Evolutionary conservation across 2,113 vertebrate genomes (phyloP), one percentile per base, ranked within the genome.

Genomic region (Gorsachius goisagi): DNA sequence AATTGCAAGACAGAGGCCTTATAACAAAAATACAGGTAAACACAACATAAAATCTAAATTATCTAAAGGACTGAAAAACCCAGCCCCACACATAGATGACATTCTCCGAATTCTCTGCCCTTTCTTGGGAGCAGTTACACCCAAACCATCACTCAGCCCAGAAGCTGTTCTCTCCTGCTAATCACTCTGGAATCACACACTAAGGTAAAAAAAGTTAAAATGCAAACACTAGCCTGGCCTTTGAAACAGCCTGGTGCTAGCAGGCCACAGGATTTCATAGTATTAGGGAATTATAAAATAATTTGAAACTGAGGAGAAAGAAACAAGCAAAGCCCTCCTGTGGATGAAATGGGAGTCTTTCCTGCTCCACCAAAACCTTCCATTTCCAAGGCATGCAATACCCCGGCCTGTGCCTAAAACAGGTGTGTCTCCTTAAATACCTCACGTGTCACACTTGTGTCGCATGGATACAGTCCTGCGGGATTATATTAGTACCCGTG

Each of bases 371-470:
- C 88, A 94, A 68, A 91, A 19, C 73, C 83, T 66, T 71, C 53
- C 41, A 28, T 84, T 88, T 69, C 91, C 88, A 63, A 97, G 85
- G 92, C 92, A 97, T 22, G 68, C 73, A 72, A 5, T 37, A 24
- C 14, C n/a, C 86, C 3, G 64, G 88, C 30, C 92, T n/a, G 63
- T 79, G 92, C 77, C 84, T 55, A 94, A 85, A 97, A 97, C 97
- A 97, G 97, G 97, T 97, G 97, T 96, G 96, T 96, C 95, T 93
- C 97, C 95, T 81, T 97, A 97, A 97, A 97, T 97, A 97, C 95
- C 90, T 96, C 90, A 0, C 85, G 15, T 95, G 94, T 94, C 92
- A 93, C 97, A 97, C 73, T 97, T 97, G 97, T 76, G 94, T 79
- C 93, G 39, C 87, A 89, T 76, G 91, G 95, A 73, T 6, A 39